Conservation (phyloP, 2,113 vertebrate genomes). For the Pithys albifrons region DNA sequence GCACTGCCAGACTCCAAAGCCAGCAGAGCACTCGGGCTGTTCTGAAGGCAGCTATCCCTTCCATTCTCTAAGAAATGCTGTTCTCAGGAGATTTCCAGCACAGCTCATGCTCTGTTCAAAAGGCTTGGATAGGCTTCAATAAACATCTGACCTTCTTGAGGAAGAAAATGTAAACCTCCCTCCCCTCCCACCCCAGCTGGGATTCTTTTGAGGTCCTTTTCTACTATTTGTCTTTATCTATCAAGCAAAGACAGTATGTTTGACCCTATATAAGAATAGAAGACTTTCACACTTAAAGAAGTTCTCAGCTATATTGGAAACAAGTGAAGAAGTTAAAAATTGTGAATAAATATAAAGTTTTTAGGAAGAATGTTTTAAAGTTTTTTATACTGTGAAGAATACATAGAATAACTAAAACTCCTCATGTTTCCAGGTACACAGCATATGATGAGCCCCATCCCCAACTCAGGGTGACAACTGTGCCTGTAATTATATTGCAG, state of each 20-base stretch:
- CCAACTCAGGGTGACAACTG: neutral
- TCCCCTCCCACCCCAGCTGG: neutral
- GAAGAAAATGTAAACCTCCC: constrained; percentile 17
- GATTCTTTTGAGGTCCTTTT: constrained; percentile 28
- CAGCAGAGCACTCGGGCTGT: neutral
- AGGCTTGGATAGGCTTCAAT: constrained; percentile 34
- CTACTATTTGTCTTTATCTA: constrained; percentile 41
- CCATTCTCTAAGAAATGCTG: neutral
- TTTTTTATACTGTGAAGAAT: neutral
- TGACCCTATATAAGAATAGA: neutral
- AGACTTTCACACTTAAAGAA: neutral
- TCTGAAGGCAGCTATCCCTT: neutral
- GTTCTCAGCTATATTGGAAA: neutral
- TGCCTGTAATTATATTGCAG: neutral
- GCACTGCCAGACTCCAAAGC: neutral
- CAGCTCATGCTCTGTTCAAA: constrained; percentile 18
- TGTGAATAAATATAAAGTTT: neutral
- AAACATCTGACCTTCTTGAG: constrained; percentile 26
- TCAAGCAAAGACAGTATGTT: neutral
- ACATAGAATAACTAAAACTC: neutral
- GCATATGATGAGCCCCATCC: neutral
- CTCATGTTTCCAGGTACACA: neutral
- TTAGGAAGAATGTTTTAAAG: neutral
- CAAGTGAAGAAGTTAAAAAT: neutral
- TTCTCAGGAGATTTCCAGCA: constrained; percentile 31